Evolutionary conservation across 1,140 invertebrate genomes (phyloP), one percentile per base, ranked within the genome.

Genomic region (Pachyrhynchus sulphureomaculatus): DNA sequence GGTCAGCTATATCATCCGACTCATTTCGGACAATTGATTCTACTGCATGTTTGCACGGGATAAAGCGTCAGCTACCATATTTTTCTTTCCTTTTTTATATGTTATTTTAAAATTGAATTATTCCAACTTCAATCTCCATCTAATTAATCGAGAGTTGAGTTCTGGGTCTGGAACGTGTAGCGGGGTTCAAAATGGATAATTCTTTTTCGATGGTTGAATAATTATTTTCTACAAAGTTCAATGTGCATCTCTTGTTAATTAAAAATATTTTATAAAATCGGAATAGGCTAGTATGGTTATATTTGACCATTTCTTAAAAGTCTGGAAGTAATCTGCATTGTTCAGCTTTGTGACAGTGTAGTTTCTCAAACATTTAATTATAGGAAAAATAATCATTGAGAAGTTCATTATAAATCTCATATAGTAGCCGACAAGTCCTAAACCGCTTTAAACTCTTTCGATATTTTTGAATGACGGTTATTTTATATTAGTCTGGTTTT

Each of bases 21-120:
- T 17, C 42, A 21, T 51, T 49, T 10, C 32, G 47, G 5, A 21
- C 37, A 13, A n/a, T 26, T 13, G 44, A 60, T 26, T 78, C 75
- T n/a, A 65, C 53, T 53, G 52, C 57, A 18, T 52, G 49, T 45
- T 20, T 5, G 49, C 20, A 5, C 54, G 39, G 10, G 42, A 56
- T 12, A 56, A 21, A 10, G 54, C 54, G 29, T 56, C 54, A 12
- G 54, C 39, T 8, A 56, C 54, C 2, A 33, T 2, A 33, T 56
- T 56, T 56, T 56, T 23, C 18, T 56, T 56, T 15, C 51, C 51
- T n/a, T 53, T 36, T 39, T 53, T 53, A 24, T 53, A 53, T 39
- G 17, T 53, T 3, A 83, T 75, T 57, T 61, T 75, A 65, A 75
- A 80, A 18, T 79, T 66, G 66, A 76, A 82, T 52, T 79, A 74